Evolutionary conservation across 2,797 vertebrate species (phyloP).

Genomic region (Acanthopagrus latus): DNA sequence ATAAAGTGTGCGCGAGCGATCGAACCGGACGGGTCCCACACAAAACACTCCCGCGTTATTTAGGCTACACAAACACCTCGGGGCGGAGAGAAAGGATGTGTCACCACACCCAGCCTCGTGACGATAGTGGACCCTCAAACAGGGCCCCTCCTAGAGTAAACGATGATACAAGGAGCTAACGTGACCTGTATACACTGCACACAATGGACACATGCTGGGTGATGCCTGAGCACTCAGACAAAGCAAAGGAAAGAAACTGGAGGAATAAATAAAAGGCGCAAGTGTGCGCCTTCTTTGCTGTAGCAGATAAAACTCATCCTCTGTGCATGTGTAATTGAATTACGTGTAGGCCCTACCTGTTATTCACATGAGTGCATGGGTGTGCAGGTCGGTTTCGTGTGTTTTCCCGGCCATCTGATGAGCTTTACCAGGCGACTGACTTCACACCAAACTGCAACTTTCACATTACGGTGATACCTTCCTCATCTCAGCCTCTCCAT

Average conservation of each 20-base stretch:
- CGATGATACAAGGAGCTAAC: constrained; percentile 48
- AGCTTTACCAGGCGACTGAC: constrained; percentile 70
- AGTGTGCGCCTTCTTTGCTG: not conserved
- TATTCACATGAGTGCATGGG: constrained; percentile 13
- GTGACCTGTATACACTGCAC: constrained; percentile 47
- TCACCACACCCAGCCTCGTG: constrained; percentile 81
- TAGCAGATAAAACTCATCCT: not conserved
- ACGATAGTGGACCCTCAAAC: constrained; percentile 73
- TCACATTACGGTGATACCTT: constrained; percentile 79
- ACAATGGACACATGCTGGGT: constrained; percentile 42
- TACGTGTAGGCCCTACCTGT: not conserved
- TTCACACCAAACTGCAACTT: constrained; percentile 85
- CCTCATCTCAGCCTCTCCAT: constrained; percentile 71
- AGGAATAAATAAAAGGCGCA: not conserved
- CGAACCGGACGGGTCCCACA: constrained; percentile 42
- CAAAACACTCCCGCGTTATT: constrained; percentile 67
- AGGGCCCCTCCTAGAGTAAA: constrained; percentile 76
- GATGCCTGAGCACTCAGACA: constrained; percentile 35
- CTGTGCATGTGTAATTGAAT: not conserved
- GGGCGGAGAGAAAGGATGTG: constrained; percentile 80
- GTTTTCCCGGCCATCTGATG: constrained; percentile 56
- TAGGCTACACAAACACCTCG: constrained; percentile 72
- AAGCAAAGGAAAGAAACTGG: constrained; percentile 15
- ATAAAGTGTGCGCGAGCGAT: constrained; percentile 39
- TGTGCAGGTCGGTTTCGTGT: constrained; percentile 42